Evolutionary conservation across 2,797 vertebrate genomes (phyloP).

Genomic region (Aplochiton taeniatus): DNA sequence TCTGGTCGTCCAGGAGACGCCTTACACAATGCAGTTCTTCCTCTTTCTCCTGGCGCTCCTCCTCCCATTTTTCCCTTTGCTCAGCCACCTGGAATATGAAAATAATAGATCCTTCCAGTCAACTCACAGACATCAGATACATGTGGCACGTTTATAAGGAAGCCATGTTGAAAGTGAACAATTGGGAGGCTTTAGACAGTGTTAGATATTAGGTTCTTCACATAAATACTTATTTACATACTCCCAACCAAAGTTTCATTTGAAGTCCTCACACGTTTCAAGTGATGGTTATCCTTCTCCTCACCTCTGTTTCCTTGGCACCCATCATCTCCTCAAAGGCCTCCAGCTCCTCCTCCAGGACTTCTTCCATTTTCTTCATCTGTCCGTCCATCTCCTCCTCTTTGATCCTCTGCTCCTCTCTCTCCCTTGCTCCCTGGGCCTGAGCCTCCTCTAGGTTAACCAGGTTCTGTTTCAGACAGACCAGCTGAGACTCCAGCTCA

Average conservation of each 20-base stretch:
- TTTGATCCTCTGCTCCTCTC: conserved; percentile 62
- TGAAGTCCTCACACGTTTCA: too few relatives aligned
- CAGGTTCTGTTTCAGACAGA: conserved; percentile 63
- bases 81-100: conserved; percentile 55
- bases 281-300: conserved; percentile 14
- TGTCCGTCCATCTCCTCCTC: conserved; percentile 67
- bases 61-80: conserved; percentile 73
- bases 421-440: conserved; percentile 57
- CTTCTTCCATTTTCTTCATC: conserved; percentile 72
- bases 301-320: conserved; percentile 73
- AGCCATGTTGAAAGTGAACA: too few relatives aligned
- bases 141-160: too few relatives aligned
- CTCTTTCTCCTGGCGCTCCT: conserved; percentile 71
- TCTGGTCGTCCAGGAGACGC: conserved; percentile 59
- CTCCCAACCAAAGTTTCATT: too few relatives aligned
- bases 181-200: too few relatives aligned
- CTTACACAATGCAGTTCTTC: conserved; percentile 60
- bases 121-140: neutral
- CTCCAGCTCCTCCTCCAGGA: conserved; percentile 73
- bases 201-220: too few relatives aligned
- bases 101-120: neutral
- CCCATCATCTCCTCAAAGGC: conserved; percentile 76
- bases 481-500: conserved; percentile 69
- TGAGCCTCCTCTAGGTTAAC: conserved; percentile 65
- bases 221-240: too few relatives aligned